These are phyloP conservation scores for Myocastor coypus DNA, from an alignment of 2,113 vertebrate genomes.

Conservation along the genomic window DNA sequence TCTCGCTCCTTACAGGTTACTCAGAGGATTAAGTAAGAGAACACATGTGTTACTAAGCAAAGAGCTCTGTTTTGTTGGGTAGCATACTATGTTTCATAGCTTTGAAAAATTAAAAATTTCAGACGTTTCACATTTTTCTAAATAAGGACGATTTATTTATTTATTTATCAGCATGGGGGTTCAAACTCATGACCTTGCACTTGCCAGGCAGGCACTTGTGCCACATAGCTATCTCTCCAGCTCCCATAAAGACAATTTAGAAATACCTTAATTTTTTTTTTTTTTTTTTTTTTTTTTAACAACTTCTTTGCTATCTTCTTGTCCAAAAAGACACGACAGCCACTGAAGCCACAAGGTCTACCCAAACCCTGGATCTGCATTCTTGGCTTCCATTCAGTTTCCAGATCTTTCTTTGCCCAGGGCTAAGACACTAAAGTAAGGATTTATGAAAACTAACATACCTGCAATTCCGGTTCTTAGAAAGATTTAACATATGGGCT, in stretches of 20 bases:
- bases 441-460: slow-evolving; percentile 68
- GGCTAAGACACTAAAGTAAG: slow-evolving; percentile 58
- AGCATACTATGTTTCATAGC: background rate
- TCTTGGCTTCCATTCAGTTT: slow-evolving; percentile 53
- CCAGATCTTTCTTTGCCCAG: slow-evolving; percentile 42
- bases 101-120: slow-evolving; percentile 13
- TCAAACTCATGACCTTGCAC: no score
- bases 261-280: slow-evolving; percentile 2
- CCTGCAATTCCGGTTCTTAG: slow-evolving; percentile 70
- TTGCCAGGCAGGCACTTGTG: no score
- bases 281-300: slow-evolving; percentile 28
- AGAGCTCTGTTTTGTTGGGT: slow-evolving; percentile 4
- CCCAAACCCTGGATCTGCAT: background rate
- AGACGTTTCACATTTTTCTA: background rate
- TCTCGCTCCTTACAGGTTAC: background rate
- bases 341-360: background rate
- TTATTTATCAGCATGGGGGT: no score
- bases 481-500: slow-evolving; percentile 44
- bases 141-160: background rate
- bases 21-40: background rate
- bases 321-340: slow-evolving; percentile 13
- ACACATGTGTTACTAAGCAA: background rate
- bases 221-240: no score
- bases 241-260: background rate
- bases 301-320: slow-evolving; percentile 35